phyloP scores from a whole-genome alignment of 2,113 vertebrate species.

The Takifugu flavidus region DNA sequence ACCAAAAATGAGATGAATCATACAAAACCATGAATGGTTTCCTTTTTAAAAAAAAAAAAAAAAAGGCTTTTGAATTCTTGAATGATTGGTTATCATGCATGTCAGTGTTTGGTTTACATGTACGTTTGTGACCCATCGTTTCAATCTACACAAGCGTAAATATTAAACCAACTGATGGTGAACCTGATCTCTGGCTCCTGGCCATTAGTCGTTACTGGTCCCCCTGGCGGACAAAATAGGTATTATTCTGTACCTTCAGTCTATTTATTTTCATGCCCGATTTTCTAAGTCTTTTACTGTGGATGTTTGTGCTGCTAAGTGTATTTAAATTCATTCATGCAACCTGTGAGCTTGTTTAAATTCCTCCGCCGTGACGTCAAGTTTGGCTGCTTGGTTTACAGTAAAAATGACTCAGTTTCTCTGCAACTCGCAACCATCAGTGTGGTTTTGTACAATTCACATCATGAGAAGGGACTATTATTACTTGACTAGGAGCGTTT shows the following conservation, averaged over 20 bases:
- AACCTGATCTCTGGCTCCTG: not conserved
- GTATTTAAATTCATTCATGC: too few relatives aligned
- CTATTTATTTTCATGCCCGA: too few relatives aligned
- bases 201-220: constrained; percentile 3
- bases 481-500: not conserved
- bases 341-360: too few relatives aligned
- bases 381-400: too few relatives aligned
- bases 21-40: too few relatives aligned
- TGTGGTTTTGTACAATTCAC: not conserved
- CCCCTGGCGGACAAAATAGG: constrained; percentile 56
- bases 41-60: too few relatives aligned
- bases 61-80: too few relatives aligned
- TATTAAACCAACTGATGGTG: constrained; percentile 1
- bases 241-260: not conserved
- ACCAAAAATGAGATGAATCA: too few relatives aligned
- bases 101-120: not conserved
- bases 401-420: constrained; percentile 28
- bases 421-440: constrained; percentile 10
- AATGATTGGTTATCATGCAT: too few relatives aligned
- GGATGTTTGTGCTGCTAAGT: too few relatives aligned
- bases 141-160: not conserved
- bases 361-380: too few relatives aligned
- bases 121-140: not conserved
- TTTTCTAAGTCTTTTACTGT: too few relatives aligned
- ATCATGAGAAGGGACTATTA: not conserved